phyloP scores from a whole-genome alignment of 2,113 vertebrate genomes.

The Dolichallabes microphthalmus region DNA sequence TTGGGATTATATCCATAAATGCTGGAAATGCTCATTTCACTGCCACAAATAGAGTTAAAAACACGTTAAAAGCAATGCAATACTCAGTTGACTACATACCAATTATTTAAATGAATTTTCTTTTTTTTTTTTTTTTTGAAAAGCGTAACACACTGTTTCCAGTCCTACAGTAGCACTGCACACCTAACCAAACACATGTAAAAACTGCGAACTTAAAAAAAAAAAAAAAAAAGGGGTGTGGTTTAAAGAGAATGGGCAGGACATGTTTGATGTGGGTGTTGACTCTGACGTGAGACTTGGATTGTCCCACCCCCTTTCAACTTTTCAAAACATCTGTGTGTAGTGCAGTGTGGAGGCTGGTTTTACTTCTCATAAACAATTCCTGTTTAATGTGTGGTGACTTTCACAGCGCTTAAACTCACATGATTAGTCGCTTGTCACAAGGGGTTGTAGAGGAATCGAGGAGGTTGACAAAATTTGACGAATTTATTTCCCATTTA shows the following conservation, averaged over 20 bases:
- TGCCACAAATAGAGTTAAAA: not conserved
- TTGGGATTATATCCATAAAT: no score
- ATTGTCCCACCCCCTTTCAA: not conserved
- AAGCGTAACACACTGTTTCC: not conserved
- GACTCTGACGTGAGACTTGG: not conserved
- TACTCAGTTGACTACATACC: not conserved
- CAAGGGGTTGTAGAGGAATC: conserved; percentile 64
- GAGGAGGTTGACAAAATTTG: not conserved
- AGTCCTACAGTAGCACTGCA: not conserved
- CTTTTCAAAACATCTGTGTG: not conserved
- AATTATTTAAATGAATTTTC: not conserved
- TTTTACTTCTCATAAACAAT: conserved; percentile 15
- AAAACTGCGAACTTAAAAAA: not conserved
- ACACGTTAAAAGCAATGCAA: not conserved
- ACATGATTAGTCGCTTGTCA: conserved; percentile 72
- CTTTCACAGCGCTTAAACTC: conserved; percentile 54
- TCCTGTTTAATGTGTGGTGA: not conserved
- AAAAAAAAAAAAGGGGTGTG: not conserved
- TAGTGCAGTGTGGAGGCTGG: not conserved
- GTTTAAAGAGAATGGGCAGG: not conserved
- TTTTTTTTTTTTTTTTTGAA: not conserved
- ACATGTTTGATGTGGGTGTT: not conserved
- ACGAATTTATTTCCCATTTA: conserved; percentile 11
- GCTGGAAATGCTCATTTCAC: no score
- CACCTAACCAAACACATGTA: not conserved